Evolutionary conservation across 2,113 vertebrate genomes (phyloP).

Genomic region (Hippocampus guttulatus): DNA sequence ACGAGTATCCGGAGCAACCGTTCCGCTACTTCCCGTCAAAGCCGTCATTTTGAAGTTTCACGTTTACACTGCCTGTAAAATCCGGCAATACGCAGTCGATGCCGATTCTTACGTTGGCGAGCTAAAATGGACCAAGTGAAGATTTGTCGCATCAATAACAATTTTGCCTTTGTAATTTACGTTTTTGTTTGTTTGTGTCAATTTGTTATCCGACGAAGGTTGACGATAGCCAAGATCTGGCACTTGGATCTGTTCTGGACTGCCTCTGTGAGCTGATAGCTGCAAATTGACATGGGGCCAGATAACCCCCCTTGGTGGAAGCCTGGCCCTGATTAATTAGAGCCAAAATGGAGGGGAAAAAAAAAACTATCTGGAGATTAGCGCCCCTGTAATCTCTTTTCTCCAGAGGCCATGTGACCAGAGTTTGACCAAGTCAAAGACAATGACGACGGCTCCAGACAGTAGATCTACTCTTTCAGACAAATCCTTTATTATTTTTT

Average conservation of each 20-base stretch:
- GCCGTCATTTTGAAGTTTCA: too few species aligned
- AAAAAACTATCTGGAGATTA: conserved; percentile 40
- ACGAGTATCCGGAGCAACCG: too few species aligned
- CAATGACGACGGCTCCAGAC: conserved; percentile 30
- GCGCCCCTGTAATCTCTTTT: conserved; percentile 46
- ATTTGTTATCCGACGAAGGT: not conserved
- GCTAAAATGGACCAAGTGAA: too few species aligned
- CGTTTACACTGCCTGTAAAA: too few species aligned
- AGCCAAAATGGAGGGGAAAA: conserved; percentile 45
- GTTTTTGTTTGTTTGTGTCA: not conserved
- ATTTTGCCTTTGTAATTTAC: not conserved
- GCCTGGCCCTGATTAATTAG: conserved; percentile 63
- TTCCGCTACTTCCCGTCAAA: too few species aligned
- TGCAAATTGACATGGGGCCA: conserved; percentile 63
- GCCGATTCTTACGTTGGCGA: too few species aligned
- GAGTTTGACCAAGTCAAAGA: conserved; percentile 43
- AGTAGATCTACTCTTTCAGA: conserved; percentile 5
- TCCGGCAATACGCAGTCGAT: too few species aligned
- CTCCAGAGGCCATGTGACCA: conserved; percentile 44
- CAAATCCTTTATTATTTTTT: not conserved
- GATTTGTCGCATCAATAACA: too few species aligned
- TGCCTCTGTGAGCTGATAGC: conserved; percentile 45
- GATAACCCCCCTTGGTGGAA: conserved; percentile 51
- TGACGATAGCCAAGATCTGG: not conserved
- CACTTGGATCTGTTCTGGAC: conserved; percentile 22